phyloP scores from a whole-genome alignment of 2,113 vertebrate species.

The Herpetotheres cachinnans region DNA sequence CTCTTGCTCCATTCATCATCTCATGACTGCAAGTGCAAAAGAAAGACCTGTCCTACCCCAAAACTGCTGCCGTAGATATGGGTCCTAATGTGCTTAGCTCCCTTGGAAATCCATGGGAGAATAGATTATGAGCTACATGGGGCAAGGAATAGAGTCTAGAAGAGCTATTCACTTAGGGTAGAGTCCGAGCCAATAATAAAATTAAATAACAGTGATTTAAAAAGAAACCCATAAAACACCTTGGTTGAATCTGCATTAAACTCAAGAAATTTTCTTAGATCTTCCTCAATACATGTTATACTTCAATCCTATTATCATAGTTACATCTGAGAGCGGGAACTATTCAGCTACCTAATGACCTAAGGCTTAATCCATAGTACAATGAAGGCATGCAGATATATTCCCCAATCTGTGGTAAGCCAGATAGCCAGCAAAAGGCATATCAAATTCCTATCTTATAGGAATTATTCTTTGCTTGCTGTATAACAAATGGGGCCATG shows the following conservation, averaged over 20 bases:
- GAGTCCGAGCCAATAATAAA: neutral
- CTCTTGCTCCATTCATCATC: neutral
- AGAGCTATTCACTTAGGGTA: neutral
- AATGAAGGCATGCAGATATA: neutral
- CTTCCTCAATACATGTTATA: neutral
- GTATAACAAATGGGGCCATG: neutral
- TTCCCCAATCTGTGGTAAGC: neutral
- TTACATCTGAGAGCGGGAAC: neutral
- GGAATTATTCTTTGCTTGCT: neutral
- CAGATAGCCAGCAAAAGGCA: neutral
- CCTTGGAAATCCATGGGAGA: neutral
- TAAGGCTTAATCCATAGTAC: neutral
- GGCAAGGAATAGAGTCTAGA: neutral
- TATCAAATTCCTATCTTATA: neutral
- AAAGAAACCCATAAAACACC: neutral
- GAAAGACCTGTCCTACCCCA: neutral
- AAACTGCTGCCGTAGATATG: neutral
- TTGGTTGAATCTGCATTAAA: neutral
- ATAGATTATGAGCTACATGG: neutral
- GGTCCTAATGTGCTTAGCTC: neutral
- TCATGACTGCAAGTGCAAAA: neutral
- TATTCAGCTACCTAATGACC: neutral
- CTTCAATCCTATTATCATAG: neutral
- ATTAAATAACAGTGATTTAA: neutral
- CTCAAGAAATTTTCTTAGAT: neutral